phyloP scores from a whole-genome alignment of 1,140 invertebrate genomes.

The Ips typographus region DNA sequence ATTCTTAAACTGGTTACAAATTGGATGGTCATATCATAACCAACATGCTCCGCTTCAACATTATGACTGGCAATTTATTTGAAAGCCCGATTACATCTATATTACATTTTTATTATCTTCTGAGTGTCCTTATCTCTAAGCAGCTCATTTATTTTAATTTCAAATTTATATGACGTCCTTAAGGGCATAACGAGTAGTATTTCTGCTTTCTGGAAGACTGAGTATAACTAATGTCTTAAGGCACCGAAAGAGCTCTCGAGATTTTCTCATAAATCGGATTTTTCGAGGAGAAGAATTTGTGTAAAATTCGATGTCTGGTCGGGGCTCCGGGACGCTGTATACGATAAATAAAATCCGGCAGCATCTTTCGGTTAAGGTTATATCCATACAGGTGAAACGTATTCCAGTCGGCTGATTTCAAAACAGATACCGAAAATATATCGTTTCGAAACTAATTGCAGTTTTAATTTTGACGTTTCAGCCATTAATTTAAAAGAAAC shows the following conservation, averaged over 20 bases:
- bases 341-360: too few relatives aligned
- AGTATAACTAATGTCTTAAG: constrained; percentile 17
- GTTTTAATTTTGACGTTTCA: too few relatives aligned
- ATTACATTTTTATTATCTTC: constrained; percentile 27
- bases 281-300: constrained; percentile 4
- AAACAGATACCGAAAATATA: too few relatives aligned
- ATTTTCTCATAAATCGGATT: constrained; percentile 17
- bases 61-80: neutral
- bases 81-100: constrained; percentile 2
- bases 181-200: constrained; percentile 19
- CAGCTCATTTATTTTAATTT: constrained; percentile 35
- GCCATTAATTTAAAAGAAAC: too few relatives aligned
- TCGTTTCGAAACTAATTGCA: too few relatives aligned
- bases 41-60: too few relatives aligned
- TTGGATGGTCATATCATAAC: too few relatives aligned
- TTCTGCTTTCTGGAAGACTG: constrained; percentile 25
- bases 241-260: neutral
- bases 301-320: neutral
- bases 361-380: too few relatives aligned
- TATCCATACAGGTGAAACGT: too few relatives aligned
- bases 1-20: too few relatives aligned
- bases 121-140: constrained; percentile 25
- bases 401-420: too few relatives aligned
- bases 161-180: constrained; percentile 33
- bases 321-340: too few relatives aligned